A percentile compares a stretch with the other conserved stretches of the same genome.
These are phyloP conservation scores for Cacoxenus indagator DNA, from an alignment of 2,888 invertebrate genomes.

Conservation along the genomic window DNA sequence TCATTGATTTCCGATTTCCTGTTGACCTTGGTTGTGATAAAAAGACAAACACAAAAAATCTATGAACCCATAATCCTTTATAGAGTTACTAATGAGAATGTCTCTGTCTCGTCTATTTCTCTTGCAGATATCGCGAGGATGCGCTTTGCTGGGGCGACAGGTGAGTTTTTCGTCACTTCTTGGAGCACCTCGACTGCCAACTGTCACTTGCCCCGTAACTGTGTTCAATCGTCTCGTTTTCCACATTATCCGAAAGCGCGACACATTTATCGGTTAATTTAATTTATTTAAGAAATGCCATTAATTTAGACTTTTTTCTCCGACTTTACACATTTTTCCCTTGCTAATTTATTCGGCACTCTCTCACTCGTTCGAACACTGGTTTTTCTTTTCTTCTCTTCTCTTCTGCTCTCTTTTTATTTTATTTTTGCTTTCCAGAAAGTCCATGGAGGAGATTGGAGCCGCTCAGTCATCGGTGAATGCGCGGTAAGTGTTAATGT, in stretches of 20 bases:
- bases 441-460: constrained; percentile 87
- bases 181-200: constrained; percentile 3
- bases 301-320: constrained; percentile 33
- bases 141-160: constrained; percentile 91
- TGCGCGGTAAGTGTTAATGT: constrained; percentile 82
- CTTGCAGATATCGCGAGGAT: constrained; percentile 88
- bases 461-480: constrained; percentile 85
- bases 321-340: neutral
- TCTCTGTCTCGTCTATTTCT: constrained; percentile 70
- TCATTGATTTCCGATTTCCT: constrained; percentile 43
- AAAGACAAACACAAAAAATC: neutral
- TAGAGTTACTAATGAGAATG: neutral
- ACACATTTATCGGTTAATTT: constrained; percentile 68
- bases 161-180: constrained; percentile 73
- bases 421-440: constrained; percentile 79
- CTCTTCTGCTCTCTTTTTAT: constrained; percentile 31
- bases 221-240: neutral
- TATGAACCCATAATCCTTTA: neutral
- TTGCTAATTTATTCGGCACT: constrained; percentile 48
- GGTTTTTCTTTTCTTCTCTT: constrained; percentile 36
- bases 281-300: constrained; percentile 67
- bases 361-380: constrained; percentile 23
- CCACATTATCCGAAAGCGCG: constrained; percentile 48
- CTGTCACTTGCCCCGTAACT: constrained; percentile 16
- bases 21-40: constrained; percentile 47